Evolutionary conservation across 2,888 invertebrate species (phyloP).

Genomic region (Hedychridium roseum): DNA sequence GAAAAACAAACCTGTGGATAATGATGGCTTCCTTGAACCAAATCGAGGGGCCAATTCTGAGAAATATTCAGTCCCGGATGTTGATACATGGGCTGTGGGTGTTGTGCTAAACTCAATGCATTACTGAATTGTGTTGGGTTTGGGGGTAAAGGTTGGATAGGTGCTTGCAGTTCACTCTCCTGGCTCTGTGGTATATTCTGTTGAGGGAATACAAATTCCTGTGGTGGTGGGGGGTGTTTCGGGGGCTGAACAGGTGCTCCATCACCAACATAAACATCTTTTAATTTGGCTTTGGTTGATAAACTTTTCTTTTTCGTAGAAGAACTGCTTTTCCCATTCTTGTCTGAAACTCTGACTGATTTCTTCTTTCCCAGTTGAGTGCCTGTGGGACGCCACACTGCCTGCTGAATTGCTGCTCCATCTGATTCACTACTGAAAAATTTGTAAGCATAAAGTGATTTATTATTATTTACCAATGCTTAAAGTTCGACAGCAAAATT

Average conservation of each 20-base stretch:
- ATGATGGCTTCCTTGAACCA: conserved; percentile 56
- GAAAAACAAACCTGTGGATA: conserved; percentile 46
- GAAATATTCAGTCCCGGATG: conserved; percentile 48
- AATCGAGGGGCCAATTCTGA: conserved; percentile 58
- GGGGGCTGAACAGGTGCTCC: conserved; percentile 29
- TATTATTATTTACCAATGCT: background rate
- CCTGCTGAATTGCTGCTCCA: conserved; percentile 54
- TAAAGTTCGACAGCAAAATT: background rate
- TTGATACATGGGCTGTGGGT: conserved; percentile 49
- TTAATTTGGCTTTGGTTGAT: conserved; percentile 37
- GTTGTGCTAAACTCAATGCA: conserved; percentile 41
- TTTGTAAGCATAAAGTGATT: background rate
- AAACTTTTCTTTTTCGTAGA: conserved; percentile 41
- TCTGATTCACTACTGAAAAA: conserved; percentile 37
- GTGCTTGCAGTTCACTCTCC: conserved; percentile 31
- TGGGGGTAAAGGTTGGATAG: conserved; percentile 22
- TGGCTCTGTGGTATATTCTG: conserved; percentile 33
- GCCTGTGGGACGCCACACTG: conserved; percentile 61
- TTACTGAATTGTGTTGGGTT: conserved; percentile 44
- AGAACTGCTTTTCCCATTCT: conserved; percentile 29
- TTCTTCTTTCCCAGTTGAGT: conserved; percentile 60
- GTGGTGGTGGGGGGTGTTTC: too few species aligned
- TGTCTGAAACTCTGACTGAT: conserved; percentile 33
- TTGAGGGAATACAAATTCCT: conserved; percentile 36
- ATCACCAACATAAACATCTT: conserved; percentile 35